These are phyloP conservation scores for Galago senegalensis DNA, from an alignment of 2,797 vertebrate species.

Conservation along the genomic window DNA sequence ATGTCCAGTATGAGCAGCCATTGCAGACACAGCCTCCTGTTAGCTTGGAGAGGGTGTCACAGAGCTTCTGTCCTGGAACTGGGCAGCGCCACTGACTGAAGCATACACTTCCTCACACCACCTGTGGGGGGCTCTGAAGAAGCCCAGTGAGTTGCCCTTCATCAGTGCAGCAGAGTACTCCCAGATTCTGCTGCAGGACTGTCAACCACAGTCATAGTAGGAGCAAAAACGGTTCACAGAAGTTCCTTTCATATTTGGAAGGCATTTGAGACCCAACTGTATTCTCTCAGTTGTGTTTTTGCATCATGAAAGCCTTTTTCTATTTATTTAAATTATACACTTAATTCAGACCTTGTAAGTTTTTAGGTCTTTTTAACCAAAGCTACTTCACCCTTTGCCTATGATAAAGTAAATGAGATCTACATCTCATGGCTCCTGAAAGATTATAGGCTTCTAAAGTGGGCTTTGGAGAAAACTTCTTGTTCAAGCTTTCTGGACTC, in stretches of 20 bases:
- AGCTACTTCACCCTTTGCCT: slow-evolving; percentile 4
- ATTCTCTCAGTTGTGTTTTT: background rate
- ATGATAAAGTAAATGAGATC: background rate
- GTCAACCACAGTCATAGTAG: background rate
- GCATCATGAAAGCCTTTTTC: background rate
- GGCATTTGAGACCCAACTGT: background rate
- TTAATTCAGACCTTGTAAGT: background rate
- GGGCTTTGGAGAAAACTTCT: slow-evolving; percentile 39
- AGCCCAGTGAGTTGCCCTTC: background rate
- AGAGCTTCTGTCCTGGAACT: background rate
- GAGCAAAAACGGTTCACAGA: background rate
- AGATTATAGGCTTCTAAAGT: slow-evolving; percentile 10
- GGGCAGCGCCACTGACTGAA: background rate
- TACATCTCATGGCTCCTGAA: background rate
- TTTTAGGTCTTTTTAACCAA: background rate
- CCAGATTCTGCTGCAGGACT: background rate
- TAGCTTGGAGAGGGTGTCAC: background rate
- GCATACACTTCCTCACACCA: background rate
- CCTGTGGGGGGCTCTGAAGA: background rate
- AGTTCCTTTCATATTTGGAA: slow-evolving; percentile 19
- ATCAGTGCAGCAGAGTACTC: background rate
- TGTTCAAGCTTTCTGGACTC: slow-evolving; percentile 9
- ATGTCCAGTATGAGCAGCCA: background rate
- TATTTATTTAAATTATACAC: slow-evolving; percentile 38
- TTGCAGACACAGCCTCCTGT: too few species aligned